Base-by-base conservation (phyloP, 2,113 vertebrate species). In the Osmerus eperlanus region DNA sequence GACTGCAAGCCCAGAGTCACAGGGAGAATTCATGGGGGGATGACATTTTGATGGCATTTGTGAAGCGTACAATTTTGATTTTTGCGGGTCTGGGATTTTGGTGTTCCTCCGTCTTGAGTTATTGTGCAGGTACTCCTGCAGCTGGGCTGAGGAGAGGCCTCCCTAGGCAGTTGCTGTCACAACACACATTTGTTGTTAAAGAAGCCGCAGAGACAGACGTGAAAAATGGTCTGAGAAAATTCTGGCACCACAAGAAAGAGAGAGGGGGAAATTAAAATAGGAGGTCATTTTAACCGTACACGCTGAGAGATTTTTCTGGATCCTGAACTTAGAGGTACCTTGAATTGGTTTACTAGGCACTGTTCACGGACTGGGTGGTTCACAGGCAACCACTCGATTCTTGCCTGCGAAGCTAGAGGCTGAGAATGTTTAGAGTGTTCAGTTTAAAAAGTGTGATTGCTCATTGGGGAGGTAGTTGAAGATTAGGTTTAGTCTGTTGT, bases 41-140 rank as follows among this genome's bases (percentile, higher is more conserved):
- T 92, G 88, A 87, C 86, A 90, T 89, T 89, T 89, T 65, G 59
- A 83, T 87, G 86, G 89, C 79, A 76, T 84, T 84, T 82, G 77
- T 77, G 59, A 68, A 83, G 64, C 67, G 71, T 64, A 74, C 73
- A 70, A 71, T 85, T 88, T 85, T 87, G 83, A 83, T 88, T 78
- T 80, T 81, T 70, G 51, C 12, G 76, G 77, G 71, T 88, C 85
- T 84, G 85, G 73, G 81, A 85, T 89, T 89, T 80, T 84, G 78
- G 78, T 84, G 83, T 71, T 72, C 70, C 70, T 51, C 55, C 3
- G 53, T 79, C 73, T 36, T 81, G 71, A 84, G 80, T 73, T 84
- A 75, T 83, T 78, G 70, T 76, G 71, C 82, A 86, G 86, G 78
- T 86, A 85, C 80, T 65, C 68, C 72, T 74, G 78, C 85, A 86